Evolutionary conservation across 2,888 invertebrate genomes (phyloP), one percentile per base, ranked within the genome.

Genomic region (Sinohyriopsis cumingii): DNA sequence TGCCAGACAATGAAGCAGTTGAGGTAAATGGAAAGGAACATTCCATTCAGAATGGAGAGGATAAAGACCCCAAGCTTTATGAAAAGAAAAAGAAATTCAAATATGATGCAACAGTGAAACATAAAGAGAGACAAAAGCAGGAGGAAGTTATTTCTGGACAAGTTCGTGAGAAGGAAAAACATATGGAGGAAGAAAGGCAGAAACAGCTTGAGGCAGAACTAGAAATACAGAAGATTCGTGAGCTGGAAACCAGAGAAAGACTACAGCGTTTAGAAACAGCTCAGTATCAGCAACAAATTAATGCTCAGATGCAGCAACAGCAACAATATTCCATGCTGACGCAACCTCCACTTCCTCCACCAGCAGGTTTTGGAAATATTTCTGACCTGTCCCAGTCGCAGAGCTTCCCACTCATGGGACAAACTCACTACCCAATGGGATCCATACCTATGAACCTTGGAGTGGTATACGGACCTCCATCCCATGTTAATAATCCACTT

Each of bases 121-220:
- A 67, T 22, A 75, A 80, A 62, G 83, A 82, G 65, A 73, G 72
- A 59, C 65, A 75, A 57, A 67, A 68, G 25, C 24, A 75, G 22
- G 76, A 78, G 12, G 75, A 79, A 22, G 59, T 67, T 22, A 61
- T 80, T 22, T 63, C 75, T 1, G 77, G 72, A 25, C 77, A 79
- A 62, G 66, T 81, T 25, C 66, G 68, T 15, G 82, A 81, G 60
- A 81, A 77, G 57, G 83, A 85, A 67, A 77, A 68, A 59, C 74
- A 79, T 63, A 75, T 82, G 59, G 86, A 85, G 57, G 73, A 75
- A 12, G 84, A 85, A 62, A 75, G 79, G 25, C 69, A 71, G 28
- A 79, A 76, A 24, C 82, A 82, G 71, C 63, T 78, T 61, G 84
- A 84, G 55, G 80, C 82, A 59, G 87, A 87, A 59, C 63, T 71